Percentiles rank a stretch among this genome's conserved stretches.
Evolutionary conservation across 2,888 invertebrate genomes (phyloP).

Genomic region (Homarus gammarus): DNA sequence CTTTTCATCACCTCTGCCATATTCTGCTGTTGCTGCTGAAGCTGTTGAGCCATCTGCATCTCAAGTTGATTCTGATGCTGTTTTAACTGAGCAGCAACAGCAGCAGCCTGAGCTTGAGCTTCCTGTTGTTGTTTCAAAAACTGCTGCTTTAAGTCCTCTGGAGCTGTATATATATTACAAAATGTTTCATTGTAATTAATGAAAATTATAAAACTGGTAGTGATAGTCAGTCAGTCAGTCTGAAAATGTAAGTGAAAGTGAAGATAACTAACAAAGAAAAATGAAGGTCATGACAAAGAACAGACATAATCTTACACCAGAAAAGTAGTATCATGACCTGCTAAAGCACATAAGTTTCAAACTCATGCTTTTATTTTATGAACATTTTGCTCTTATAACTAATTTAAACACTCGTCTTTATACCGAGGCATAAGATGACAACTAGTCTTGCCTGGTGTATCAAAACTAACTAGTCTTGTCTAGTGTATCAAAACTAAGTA

Average conservation of each 20-base stretch:
- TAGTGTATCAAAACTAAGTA: not conserved
- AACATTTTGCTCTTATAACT: no score
- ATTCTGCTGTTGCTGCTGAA: slow-evolving; percentile 51
- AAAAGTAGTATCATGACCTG: no score
- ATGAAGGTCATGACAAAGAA: no score
- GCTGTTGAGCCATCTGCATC: slow-evolving; percentile 47
- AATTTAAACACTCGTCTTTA: no score
- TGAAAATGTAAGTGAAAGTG: no score
- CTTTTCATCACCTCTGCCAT: slow-evolving; percentile 36
- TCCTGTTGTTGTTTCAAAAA: slow-evolving; percentile 38
- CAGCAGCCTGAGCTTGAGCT: slow-evolving; percentile 19
- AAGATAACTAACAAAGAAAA: no score
- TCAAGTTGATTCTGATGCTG: slow-evolving; percentile 26
- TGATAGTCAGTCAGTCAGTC: not conserved
- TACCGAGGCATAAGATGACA: no score
- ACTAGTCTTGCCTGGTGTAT: no score
- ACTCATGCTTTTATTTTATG: no score
- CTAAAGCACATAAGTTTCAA: no score
- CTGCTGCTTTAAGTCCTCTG: not conserved
- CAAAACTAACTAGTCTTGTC: not conserved
- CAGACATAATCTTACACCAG: no score
- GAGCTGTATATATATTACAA: not conserved
- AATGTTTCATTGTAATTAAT: not conserved
- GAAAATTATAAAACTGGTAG: not conserved
- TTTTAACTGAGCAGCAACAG: slow-evolving; percentile 28